Conservation (phyloP, 2,888 invertebrate species). For the Stenurella melanura region DNA sequence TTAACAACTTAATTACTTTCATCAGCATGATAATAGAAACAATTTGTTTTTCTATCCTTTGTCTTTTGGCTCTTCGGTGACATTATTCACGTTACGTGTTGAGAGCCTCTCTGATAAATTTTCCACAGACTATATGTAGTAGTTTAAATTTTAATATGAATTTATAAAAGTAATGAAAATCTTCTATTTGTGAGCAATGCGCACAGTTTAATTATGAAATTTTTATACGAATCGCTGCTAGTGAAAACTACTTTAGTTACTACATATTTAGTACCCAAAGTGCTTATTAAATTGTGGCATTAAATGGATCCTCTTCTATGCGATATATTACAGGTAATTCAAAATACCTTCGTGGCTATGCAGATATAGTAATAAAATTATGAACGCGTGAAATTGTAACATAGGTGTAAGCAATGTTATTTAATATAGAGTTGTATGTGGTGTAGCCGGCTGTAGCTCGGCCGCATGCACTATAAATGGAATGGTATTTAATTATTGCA, state of each 20-base stretch:
- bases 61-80: no score
- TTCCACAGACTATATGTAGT: neutral
- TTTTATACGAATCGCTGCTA: neutral
- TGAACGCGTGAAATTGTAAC: conserved; percentile 71
- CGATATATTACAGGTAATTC: conserved; percentile 58
- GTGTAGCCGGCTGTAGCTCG: conserved; percentile 59
- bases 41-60: no score
- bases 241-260: conserved; percentile 17
- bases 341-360: conserved; percentile 63
- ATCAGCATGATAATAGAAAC: no score
- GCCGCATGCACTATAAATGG: conserved; percentile 71
- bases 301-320: conserved; percentile 52
- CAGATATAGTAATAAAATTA: conserved; percentile 69
- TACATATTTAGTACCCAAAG: conserved; percentile 24
- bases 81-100: no score
- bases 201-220: conserved; percentile 19
- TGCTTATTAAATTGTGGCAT: conserved; percentile 52
- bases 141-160: neutral
- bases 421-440: conserved; percentile 68
- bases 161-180: neutral
- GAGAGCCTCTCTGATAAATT: no score
- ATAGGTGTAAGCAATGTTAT: conserved; percentile 70
- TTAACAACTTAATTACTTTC: no score
- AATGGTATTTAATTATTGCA: conserved; percentile 73
- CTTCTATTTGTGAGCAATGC: neutral